Base-by-base conservation (phyloP, 2,888 invertebrate species). In the Cantharis rustica region DNA sequence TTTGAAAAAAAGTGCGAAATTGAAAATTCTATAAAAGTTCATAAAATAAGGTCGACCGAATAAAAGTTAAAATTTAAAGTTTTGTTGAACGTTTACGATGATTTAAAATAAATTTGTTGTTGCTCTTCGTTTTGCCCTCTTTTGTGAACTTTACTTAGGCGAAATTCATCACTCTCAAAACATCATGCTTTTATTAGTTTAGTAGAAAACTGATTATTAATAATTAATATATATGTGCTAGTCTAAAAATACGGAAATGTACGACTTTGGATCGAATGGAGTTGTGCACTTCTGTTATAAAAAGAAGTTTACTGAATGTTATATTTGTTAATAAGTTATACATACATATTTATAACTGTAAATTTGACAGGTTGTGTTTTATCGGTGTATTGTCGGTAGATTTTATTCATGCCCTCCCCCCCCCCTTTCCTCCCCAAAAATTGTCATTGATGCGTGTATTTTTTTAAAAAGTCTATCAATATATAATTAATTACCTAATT, bases 321-420 rank as follows among this genome's bases (percentile, higher is more conserved):
- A 87, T 86, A 86, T 87, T 87, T 87, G 87, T 87, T 87, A 86
- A 87, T 87, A 86, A 87, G 86, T 85, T 86, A 86, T 86, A 86
- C 85, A 86, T 86, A 86, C 85, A 86, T 86, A 86, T 86, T 86
- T 86, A 87, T 87, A 86, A 85, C 83, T 84, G 84, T 85, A 84
- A 81, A 79, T 80, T 83, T 81, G 80, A 81, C 83, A 84, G 84
- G 82, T 82, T 84, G 82, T 83, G 82, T 83, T 82, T 80, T 85
- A 85, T 84, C 84, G 83, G 84, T 84, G 84, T 84, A 84, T 84
- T 82, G 73, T 75, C 72, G 70, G 77, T 76, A 76, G 77, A 71
- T 66, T 70, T 69, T 73, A 61, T 73, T 71, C 69, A 74, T 77
- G 66, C 75, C 75, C 74, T 76, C 20, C 2, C 5, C 20, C 20